Percentiles rank a stretch among this genome's conserved stretches.
These are phyloP conservation scores for Anaspis maculata DNA, from an alignment of 2,888 invertebrate genomes.

Conservation along the genomic window DNA sequence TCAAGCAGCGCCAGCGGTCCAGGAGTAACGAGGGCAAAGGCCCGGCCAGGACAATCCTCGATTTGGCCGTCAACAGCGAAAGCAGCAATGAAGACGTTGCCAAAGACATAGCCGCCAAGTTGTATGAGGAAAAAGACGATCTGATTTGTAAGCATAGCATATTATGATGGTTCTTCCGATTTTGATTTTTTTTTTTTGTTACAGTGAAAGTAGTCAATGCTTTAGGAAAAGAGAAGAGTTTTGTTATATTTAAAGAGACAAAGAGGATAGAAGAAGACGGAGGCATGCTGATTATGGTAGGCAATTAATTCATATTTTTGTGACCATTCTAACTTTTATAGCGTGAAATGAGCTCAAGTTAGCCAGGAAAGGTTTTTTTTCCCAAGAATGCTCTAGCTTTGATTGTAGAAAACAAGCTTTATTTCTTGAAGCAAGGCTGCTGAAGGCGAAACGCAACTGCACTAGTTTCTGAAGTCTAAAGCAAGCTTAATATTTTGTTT, in stretches of 20 bases:
- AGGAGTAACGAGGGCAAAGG: slow-evolving; percentile 42
- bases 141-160: slow-evolving; percentile 57
- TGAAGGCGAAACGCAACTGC: too few species aligned
- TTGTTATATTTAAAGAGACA: slow-evolving; percentile 71
- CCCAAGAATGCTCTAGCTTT: too few species aligned
- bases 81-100: slow-evolving; percentile 55
- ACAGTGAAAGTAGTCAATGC: slow-evolving; percentile 62
- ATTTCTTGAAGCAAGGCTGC: too few species aligned
- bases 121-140: slow-evolving; percentile 65
- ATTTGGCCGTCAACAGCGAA: slow-evolving; percentile 47
- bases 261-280: slow-evolving; percentile 73
- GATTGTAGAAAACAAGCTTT: too few species aligned
- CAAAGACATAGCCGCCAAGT: slow-evolving; percentile 62
- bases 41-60: slow-evolving; percentile 49
- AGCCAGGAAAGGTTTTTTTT: too few species aligned
- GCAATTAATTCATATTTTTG: too few species aligned
- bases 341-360: too few species aligned
- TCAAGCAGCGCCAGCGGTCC: slow-evolving; percentile 46
- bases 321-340: not conserved
- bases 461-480: too few species aligned
- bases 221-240: slow-evolving; percentile 64
- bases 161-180: too few species aligned
- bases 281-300: slow-evolving; percentile 77
- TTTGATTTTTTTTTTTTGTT: slow-evolving; percentile 25
- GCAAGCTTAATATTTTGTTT: too few species aligned